Evolutionary conservation across 2,888 invertebrate genomes (phyloP).

Genomic region (Andrena bucephala): DNA sequence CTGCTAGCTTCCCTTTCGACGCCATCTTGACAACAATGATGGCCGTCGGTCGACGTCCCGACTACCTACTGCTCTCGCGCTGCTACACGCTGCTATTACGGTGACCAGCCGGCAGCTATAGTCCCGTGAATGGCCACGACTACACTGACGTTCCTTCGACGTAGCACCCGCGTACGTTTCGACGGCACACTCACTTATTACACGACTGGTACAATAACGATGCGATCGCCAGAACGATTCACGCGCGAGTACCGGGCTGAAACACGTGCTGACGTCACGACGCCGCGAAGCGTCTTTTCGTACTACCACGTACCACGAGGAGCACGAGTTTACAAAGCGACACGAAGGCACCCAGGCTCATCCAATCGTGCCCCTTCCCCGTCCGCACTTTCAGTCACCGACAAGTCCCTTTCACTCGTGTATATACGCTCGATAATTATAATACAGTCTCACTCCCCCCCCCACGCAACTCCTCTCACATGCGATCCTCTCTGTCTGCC

Average conservation of each 20-base stretch:
- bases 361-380: constrained; percentile 60
- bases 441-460: constrained; percentile 60
- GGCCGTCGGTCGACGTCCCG: constrained; percentile 70
- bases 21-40: constrained; percentile 83
- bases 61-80: constrained; percentile 66
- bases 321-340: constrained; percentile 62
- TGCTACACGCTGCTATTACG: constrained; percentile 52
- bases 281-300: constrained; percentile 64
- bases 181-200: constrained; percentile 23
- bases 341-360: constrained; percentile 60
- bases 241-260: constrained; percentile 21
- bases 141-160: constrained; percentile 14
- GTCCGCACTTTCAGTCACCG: constrained; percentile 45
- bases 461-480: constrained; percentile 25
- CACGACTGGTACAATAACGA: constrained; percentile 2
- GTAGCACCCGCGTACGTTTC: constrained; percentile 23
- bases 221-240: neutral
- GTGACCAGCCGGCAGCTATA: constrained; percentile 33
- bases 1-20: constrained; percentile 79
- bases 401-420: constrained; percentile 66
- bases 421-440: constrained; percentile 55
- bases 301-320: constrained; percentile 56
- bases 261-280: constrained; percentile 72
- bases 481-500: constrained; percentile 24
- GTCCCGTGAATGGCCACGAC: constrained; percentile 9